These are phyloP conservation scores for Ochropleura leucogaster DNA, from an alignment of 2,888 invertebrate genomes.

Conservation along the genomic window DNA sequence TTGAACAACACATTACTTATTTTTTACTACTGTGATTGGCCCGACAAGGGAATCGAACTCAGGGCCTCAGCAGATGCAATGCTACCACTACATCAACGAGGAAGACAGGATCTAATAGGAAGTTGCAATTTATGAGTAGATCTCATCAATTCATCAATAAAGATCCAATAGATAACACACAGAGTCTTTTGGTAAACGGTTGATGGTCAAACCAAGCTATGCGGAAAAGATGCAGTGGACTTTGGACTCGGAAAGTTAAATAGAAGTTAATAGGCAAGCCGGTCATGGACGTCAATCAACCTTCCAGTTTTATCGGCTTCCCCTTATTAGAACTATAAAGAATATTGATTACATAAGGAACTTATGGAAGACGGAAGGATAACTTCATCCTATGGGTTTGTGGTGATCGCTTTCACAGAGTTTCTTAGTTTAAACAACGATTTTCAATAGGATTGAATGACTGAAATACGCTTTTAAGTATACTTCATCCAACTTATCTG, in stretches of 20 bases:
- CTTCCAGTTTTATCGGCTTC: slow-evolving; percentile 3
- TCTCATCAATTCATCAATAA: slow-evolving; percentile 1
- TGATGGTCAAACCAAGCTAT: slow-evolving; percentile 1
- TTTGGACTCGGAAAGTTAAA: slow-evolving; percentile 22
- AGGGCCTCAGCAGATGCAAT: no score
- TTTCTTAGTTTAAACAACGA: neutral
- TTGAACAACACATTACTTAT: no score
- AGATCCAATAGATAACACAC: neutral
- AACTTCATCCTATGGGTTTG: neutral
- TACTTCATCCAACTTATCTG: neutral
- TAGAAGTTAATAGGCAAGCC: slow-evolving; percentile 21
- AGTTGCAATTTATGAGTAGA: neutral
- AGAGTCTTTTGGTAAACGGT: neutral
- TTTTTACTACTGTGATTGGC: no score
- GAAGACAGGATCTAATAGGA: neutral
- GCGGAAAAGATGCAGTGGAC: slow-evolving; percentile 50
- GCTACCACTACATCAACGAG: no score
- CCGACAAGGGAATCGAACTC: no score
- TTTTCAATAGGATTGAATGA: neutral
- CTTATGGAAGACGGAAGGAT: no score
- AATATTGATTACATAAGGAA: neutral
- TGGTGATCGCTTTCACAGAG: neutral
- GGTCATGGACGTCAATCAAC: slow-evolving; percentile 41
- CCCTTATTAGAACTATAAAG: neutral
- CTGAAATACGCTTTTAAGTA: neutral